Conservation (phyloP, 2,797 vertebrate species). For the Myiotriccus ornatus region DNA sequence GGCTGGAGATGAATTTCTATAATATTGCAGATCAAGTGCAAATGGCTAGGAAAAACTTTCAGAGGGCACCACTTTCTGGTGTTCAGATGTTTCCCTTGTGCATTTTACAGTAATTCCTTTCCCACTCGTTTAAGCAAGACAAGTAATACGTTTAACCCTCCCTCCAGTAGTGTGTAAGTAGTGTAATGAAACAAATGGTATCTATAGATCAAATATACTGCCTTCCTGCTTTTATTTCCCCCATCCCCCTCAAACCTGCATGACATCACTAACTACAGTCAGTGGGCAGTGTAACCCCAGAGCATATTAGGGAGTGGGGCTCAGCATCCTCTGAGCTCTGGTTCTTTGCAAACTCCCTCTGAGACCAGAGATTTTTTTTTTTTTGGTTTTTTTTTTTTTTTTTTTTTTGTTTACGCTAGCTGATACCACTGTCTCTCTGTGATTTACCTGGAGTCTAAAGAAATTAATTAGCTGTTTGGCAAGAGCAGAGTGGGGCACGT, state of each 20-base stretch:
- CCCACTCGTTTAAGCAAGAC: neutral
- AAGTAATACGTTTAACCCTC: neutral
- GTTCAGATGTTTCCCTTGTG: neutral
- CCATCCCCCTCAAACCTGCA: neutral
- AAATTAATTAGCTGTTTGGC: neutral
- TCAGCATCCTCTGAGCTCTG: neutral
- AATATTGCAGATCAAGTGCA: neutral
- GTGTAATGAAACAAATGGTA: neutral
- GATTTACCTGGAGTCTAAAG: neutral
- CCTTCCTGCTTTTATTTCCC: neutral
- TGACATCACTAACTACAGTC: neutral
- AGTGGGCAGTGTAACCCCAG: neutral
- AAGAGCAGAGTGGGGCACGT: rapidly evolving
- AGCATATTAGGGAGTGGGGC: neutral
- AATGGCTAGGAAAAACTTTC: constrained; percentile 17
- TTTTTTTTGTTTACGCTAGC: neutral
- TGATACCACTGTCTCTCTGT: neutral
- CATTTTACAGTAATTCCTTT: neutral
- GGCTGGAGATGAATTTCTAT: neutral
- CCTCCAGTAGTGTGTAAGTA: neutral
- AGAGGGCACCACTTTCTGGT: neutral
- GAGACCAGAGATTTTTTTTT: neutral
- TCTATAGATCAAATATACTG: neutral
- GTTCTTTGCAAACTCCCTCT: neutral
- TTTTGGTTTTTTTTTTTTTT: neutral